Evolutionary conservation across 2,888 invertebrate species (phyloP), one percentile per base, ranked within the genome.

Genomic region (Pristionchus japonicus): DNA sequence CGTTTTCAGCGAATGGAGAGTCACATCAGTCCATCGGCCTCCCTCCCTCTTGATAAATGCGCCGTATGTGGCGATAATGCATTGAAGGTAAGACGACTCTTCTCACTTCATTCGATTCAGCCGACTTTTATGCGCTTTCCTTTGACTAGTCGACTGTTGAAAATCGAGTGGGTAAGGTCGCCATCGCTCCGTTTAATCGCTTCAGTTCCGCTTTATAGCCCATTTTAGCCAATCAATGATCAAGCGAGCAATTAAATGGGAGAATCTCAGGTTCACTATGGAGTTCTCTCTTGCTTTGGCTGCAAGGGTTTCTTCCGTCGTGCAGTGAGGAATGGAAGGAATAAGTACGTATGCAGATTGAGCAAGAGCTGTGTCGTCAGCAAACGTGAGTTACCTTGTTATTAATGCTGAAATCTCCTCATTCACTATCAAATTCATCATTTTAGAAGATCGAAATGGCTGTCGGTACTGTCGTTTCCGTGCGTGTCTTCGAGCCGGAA

Each of bases 381-480:
- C 85, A 93, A 93, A 89, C 92, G 93, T 93, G 77, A 90, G 91
- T 89, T n/a, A n/a, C n/a, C n/a, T n/a, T n/a, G n/a, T n/a, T n/a
- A n/a, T n/a, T n/a, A n/a, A n/a, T n/a, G n/a, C n/a, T n/a, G n/a
- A n/a, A n/a, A 57, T 82, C n/a, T n/a, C n/a, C n/a, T n/a, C n/a
- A n/a, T n/a, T n/a, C n/a, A n/a, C n/a, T n/a, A n/a, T n/a, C n/a
- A 23, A 27, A 34, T 23, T 57, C 17, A 43, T 34, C 20, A 34
- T 1, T 92, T 89, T 90, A 93, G 93, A 89, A 84, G 93, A 93
- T 61, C 88, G 93, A 80, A 93, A 93, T 87, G 90, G 92, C 23
- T 93, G 93, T 88, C 90, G 93, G 47, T 93, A 93, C 83, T 93
- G 93, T 87, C 90, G 93, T 20, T 93, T 93, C 83, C 70, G 93